These are phyloP conservation scores for Ips typographus DNA, from an alignment of 1,140 invertebrate genomes.

Conservation along the genomic window DNA sequence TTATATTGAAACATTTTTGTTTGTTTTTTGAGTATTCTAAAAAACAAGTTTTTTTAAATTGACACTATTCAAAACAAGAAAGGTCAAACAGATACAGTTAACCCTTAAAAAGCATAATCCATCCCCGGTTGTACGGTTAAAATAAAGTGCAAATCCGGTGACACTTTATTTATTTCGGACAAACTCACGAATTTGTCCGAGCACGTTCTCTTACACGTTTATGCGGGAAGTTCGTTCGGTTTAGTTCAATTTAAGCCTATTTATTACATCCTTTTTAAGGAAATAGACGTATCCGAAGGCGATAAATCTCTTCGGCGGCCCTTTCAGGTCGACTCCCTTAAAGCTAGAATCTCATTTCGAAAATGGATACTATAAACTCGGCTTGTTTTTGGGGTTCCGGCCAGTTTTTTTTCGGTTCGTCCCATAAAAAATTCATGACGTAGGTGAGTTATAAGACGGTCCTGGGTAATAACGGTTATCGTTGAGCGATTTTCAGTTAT, in stretches of 20 bases:
- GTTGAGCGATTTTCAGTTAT: too few species aligned
- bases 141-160: too few species aligned
- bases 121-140: too few species aligned
- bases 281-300: slow-evolving; percentile 24
- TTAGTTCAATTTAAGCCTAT: slow-evolving; percentile 25
- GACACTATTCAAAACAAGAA: too few species aligned
- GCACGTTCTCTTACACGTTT: slow-evolving; percentile 9
- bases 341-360: slow-evolving; percentile 21
- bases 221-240: slow-evolving; percentile 23
- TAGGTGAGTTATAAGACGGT: not conserved
- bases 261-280: slow-evolving; percentile 29
- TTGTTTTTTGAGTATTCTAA: too few species aligned
- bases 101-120: too few species aligned
- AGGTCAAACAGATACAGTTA: too few species aligned
- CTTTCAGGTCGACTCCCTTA: slow-evolving; percentile 12
- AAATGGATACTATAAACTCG: slow-evolving; percentile 23
- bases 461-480: too few species aligned
- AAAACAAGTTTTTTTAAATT: too few species aligned
- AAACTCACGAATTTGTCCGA: slow-evolving; percentile 19
- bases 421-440: slow-evolving; percentile 9
- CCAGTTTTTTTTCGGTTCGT: not conserved
- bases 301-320: slow-evolving; percentile 17
- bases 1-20: too few species aligned
- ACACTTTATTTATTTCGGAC: not conserved
- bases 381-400: slow-evolving; percentile 11